phyloP scores from a whole-genome alignment of 1,140 invertebrate species.

The Ceratina calcarata region DNA sequence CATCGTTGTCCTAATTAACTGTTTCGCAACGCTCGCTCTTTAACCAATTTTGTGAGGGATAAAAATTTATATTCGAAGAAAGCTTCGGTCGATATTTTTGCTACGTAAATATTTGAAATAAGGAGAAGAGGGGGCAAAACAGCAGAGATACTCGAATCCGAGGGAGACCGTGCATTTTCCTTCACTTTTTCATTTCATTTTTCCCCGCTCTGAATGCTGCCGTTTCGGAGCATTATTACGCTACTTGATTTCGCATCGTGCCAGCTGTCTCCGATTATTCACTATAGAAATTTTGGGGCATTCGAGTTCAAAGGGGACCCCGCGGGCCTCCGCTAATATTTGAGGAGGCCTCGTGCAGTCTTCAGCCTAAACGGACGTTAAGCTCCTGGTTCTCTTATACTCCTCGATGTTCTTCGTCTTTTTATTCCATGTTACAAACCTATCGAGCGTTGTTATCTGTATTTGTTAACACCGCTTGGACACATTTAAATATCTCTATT shows the following conservation, averaged over 20 bases:
- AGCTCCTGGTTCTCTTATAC: slow-evolving; percentile 38
- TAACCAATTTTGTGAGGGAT: neutral
- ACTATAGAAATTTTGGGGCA: slow-evolving; percentile 74
- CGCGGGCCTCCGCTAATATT: slow-evolving; percentile 77
- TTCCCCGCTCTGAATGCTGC: slow-evolving; percentile 31
- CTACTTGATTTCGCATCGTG: slow-evolving; percentile 79
- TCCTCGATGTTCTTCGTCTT: slow-evolving; percentile 8
- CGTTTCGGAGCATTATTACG: slow-evolving; percentile 75
- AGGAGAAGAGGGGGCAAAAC: neutral
- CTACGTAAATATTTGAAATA: slow-evolving; percentile 38
- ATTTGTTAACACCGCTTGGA: neutral
- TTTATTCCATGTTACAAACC: slow-evolving; percentile 17
- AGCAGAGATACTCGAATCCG: slow-evolving; percentile 20
- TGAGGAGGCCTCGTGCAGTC: slow-evolving; percentile 69
- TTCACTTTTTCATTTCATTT: slow-evolving; percentile 58
- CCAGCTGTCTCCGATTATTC: slow-evolving; percentile 78
- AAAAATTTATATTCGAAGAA: neutral
- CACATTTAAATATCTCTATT: neutral
- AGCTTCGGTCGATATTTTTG: neutral
- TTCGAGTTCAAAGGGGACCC: slow-evolving; percentile 73
- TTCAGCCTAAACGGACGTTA: slow-evolving; percentile 69
- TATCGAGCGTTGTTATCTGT: neutral
- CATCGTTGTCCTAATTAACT: slow-evolving; percentile 26
- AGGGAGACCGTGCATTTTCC: slow-evolving; percentile 55
- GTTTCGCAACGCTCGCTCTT: neutral